These are phyloP conservation scores for Karalla daura DNA, from an alignment of 2,797 vertebrate species.

Conservation along the genomic window DNA sequence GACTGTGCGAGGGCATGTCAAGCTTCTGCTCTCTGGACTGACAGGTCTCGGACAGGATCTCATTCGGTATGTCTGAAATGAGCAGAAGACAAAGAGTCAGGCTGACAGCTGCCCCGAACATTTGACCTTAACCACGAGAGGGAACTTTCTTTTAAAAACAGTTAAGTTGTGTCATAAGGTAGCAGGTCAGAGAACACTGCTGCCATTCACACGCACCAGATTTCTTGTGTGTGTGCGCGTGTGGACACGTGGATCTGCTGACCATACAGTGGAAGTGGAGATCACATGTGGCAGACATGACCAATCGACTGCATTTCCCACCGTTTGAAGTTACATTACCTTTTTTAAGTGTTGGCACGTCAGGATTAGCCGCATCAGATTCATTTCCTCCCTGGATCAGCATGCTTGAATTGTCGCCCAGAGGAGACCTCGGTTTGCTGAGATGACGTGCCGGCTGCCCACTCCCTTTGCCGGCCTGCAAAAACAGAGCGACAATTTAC, in stretches of 20 bases:
- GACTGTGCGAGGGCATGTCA: slow-evolving; percentile 68
- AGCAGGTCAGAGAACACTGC: slow-evolving; percentile 34
- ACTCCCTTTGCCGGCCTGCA: slow-evolving; percentile 82
- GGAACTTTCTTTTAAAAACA: slow-evolving; percentile 6
- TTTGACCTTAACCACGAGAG: slow-evolving; percentile 5
- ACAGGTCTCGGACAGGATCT: slow-evolving; percentile 72
- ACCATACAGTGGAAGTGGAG: slow-evolving; percentile 4
- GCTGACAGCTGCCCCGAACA: not conserved
- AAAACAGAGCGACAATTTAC: slow-evolving; percentile 7
- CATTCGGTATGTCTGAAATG: slow-evolving; percentile 76
- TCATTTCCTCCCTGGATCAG: slow-evolving; percentile 86
- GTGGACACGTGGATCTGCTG: slow-evolving; percentile 39
- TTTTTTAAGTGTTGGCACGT: slow-evolving; percentile 80
- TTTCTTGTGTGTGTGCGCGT: too few relatives aligned
- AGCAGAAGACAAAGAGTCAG: slow-evolving; percentile 14
- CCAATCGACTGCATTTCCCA: not conserved
- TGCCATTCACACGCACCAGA: slow-evolving; percentile 37
- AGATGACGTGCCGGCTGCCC: slow-evolving; percentile 82
- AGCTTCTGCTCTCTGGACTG: slow-evolving; percentile 82
- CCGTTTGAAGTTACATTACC: slow-evolving; percentile 66
- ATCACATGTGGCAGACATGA: not conserved
- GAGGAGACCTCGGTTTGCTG: slow-evolving; percentile 85
- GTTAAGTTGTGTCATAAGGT: slow-evolving; percentile 50
- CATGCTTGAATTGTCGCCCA: slow-evolving; percentile 87
- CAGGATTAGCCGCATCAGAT: slow-evolving; percentile 75